phyloP scores from a whole-genome alignment of 2,888 invertebrate species.

The Schrankia costaestrigalis region DNA sequence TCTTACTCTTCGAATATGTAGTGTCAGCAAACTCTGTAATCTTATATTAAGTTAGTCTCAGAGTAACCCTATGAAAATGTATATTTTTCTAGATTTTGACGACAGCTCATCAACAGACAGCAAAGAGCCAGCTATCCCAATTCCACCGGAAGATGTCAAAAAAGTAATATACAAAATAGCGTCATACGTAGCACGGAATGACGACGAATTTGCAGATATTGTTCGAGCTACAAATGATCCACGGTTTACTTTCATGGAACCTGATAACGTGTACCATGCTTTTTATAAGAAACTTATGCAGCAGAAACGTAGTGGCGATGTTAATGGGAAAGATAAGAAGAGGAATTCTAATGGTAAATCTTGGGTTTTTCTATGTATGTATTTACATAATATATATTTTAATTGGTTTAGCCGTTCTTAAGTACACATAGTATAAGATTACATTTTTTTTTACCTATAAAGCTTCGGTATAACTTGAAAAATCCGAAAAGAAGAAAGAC shows the following conservation, averaged over 20 bases:
- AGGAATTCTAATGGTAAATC: conserved; percentile 28
- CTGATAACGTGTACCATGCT: conserved; percentile 87
- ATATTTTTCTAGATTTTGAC: conserved; percentile 50
- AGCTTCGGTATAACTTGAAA: no score
- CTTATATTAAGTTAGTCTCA: no score
- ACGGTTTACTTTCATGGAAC: conserved; percentile 92
- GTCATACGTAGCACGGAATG: conserved; percentile 96
- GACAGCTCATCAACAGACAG: conserved; percentile 56
- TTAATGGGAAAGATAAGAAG: conserved; percentile 44
- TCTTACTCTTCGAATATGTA: no score
- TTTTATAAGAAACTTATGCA: conserved; percentile 85
- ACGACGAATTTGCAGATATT: conserved; percentile 94
- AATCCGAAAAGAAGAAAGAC: no score
- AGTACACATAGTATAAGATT: no score
- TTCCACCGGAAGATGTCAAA: conserved; percentile 91
- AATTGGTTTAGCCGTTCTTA: no score
- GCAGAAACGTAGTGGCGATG: conserved; percentile 45
- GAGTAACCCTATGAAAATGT: conserved; percentile 16
- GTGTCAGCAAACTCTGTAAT: no score
- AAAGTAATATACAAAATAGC: conserved; percentile 98
- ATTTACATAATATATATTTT: no score
- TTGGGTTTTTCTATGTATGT: neutral
- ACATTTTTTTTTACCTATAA: no score
- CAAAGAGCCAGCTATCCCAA: conserved; percentile 63
- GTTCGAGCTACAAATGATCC: conserved; percentile 91